A percentile compares a stretch with the other conserved stretches of the same genome.
phyloP scores from a whole-genome alignment of 2,113 vertebrate genomes.

The Lasiurus borealis region DNA sequence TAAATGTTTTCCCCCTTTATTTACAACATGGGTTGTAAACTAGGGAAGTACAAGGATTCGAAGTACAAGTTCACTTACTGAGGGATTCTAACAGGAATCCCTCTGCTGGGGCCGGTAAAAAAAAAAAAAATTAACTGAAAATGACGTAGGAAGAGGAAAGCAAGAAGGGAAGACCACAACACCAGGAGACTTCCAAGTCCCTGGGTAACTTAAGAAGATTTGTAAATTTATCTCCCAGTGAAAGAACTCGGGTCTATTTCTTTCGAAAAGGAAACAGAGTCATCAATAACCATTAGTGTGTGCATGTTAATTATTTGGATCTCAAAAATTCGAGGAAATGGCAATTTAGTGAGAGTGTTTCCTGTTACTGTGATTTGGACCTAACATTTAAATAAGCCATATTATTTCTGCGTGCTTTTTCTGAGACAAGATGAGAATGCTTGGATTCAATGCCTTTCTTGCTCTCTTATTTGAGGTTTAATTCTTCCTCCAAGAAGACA shows the following conservation, averaged over 20 bases:
- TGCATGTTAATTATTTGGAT: conserved; percentile 83
- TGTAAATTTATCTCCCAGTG: conserved; percentile 62
- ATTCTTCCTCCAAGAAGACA: conserved; percentile 55
- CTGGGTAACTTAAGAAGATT: conserved; percentile 64
- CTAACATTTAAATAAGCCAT: conserved; percentile 78
- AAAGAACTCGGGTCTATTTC: conserved; percentile 80
- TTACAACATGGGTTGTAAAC: conserved; percentile 53
- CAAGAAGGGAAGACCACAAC: conserved; percentile 65
- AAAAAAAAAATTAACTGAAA: conserved; percentile 72
- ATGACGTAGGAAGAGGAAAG: conserved; percentile 65
- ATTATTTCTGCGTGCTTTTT: conserved; percentile 58
- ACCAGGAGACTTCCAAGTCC: conserved; percentile 36
- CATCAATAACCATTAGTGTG: conserved; percentile 81
- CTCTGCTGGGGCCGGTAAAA: conserved; percentile 64
- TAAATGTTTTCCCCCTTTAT: not conserved
- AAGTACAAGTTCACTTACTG: conserved; percentile 74
- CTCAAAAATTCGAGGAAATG: conserved; percentile 84
- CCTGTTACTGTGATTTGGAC: conserved; percentile 80
- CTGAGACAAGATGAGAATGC: conserved; percentile 25
- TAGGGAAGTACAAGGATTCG: not conserved
- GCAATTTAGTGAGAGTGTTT: conserved; percentile 81
- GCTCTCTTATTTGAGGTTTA: conserved; percentile 50
- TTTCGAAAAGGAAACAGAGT: conserved; percentile 78
- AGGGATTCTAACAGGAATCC: conserved; percentile 76
- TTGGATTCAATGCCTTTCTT: not conserved